Base-by-base conservation (phyloP, 2,888 invertebrate species). In the Nebria salina region DNA sequence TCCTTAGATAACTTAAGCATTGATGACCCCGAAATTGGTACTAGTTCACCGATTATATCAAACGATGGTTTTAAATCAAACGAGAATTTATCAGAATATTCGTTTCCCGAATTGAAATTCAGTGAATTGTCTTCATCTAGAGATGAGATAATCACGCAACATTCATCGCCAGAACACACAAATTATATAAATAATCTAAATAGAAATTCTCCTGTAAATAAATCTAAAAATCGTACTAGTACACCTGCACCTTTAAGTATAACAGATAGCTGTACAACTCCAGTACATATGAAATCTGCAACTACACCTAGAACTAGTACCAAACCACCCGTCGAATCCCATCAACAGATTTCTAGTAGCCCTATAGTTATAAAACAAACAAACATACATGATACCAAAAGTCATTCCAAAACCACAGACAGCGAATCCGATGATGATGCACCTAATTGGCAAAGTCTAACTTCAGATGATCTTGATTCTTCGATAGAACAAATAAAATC, bases 11-110 rank as follows among this genome's bases (percentile, higher is more conserved):
- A 79, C 34, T 86, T 87, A 2, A 86, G 84, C 65, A 85, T 85
- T 54, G 83, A 86, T 5, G 86, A 85, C 34, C 34, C 34, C 2
- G 86, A 87, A 82, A 86, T 86, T 13, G 86, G 85, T 4, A 82
- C 83, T 15, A 77, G 82, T 74, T 34, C 82, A 75, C 65, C 79
- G 82, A 83, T 76, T 76, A 43, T 83, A 75, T 79, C 82, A 72
- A 65, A n/a, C 41, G 70, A 72, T 82, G 72, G 34, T 65, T 34
- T 42, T 42, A 65, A 65, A 64, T 43, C 20, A 65, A 77, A 77
- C 15, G 77, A 77, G 41, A 65, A 72, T 15, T 54, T 70, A 70
- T 43, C 26, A n/a, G 54, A 25, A 68, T 34, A 70, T 70, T 25
- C 11, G 25, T 25, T 25, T 66, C 66, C 66, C 8, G 54, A 54